phyloP scores from a whole-genome alignment of 2,797 vertebrate genomes.

The Vespertilio murinus region DNA sequence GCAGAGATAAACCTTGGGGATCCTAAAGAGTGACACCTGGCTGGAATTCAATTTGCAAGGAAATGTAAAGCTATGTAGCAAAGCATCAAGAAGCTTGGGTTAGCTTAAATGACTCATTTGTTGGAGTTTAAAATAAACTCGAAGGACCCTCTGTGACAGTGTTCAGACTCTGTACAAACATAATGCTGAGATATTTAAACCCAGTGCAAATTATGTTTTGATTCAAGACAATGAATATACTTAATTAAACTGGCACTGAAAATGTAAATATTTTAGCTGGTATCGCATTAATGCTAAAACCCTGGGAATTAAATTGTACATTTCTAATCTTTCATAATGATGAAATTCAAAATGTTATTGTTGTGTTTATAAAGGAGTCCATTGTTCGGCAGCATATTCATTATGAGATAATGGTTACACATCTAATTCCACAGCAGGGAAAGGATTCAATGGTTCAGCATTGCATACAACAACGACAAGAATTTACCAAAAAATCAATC shows the following conservation, averaged over 20 bases:
- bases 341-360: constrained; percentile 77
- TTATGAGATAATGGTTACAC: constrained; percentile 74
- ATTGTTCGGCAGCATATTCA: constrained; percentile 77
- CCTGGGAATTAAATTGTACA: constrained; percentile 77
- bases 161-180: constrained; percentile 64
- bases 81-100: constrained; percentile 29
- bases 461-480: constrained; percentile 71
- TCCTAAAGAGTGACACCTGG: constrained; percentile 59
- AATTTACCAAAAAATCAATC: constrained; percentile 66
- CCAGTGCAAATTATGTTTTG: constrained; percentile 68
- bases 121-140: constrained; percentile 65
- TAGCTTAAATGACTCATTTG: constrained; percentile 54
- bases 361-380: constrained; percentile 75
- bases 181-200: constrained; percentile 73
- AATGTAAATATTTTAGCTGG: constrained; percentile 74
- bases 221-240: constrained; percentile 74
- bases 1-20: constrained; percentile 59
- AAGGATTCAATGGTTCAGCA: constrained; percentile 65
- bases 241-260: constrained; percentile 79
- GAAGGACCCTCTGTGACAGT: constrained; percentile 23
- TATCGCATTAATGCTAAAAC: constrained; percentile 66
- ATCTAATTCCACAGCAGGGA: constrained; percentile 79
- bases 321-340: constrained; percentile 80
- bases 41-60: constrained; percentile 71
- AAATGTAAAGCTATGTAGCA: constrained; percentile 3